Conservation (phyloP, 1,140 invertebrate genomes). For the Anoplolepis gracilipes region DNA sequence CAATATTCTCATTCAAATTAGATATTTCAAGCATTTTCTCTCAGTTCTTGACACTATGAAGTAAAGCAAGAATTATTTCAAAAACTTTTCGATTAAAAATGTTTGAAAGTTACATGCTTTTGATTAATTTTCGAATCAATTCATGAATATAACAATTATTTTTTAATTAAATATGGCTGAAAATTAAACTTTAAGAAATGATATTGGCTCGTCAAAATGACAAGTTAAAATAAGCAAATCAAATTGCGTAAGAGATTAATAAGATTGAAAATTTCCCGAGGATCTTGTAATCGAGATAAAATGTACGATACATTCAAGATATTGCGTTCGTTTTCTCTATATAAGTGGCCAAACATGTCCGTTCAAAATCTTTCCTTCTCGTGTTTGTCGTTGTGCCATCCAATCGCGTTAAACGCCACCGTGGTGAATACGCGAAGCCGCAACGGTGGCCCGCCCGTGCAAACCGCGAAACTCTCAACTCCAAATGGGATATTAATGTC, state of each 20-base stretch:
- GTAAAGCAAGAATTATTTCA: not conserved
- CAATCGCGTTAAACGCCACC: constrained; percentile 61
- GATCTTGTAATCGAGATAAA: not conserved
- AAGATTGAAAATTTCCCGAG: not conserved
- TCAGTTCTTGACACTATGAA: not conserved
- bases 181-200: not conserved
- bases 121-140: not conserved
- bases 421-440: constrained; percentile 43
- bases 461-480: constrained; percentile 81
- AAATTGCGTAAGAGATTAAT: not conserved
- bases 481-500: constrained; percentile 83
- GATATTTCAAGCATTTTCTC: not conserved
- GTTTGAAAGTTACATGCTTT: not conserved
- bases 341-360: constrained; percentile 10
- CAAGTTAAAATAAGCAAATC: not conserved
- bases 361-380: constrained; percentile 7
- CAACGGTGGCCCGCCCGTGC: constrained; percentile 54
- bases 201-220: not conserved
- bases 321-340: not conserved
- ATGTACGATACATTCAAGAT: not conserved
- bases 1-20: not conserved
- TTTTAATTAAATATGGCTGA: not conserved
- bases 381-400: constrained; percentile 45
- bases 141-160: not conserved
- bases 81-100: not conserved